These are phyloP conservation scores for Spatulosminthurus flaviceps DNA, from an alignment of 2,888 invertebrate genomes.

Conservation along the genomic window DNA sequence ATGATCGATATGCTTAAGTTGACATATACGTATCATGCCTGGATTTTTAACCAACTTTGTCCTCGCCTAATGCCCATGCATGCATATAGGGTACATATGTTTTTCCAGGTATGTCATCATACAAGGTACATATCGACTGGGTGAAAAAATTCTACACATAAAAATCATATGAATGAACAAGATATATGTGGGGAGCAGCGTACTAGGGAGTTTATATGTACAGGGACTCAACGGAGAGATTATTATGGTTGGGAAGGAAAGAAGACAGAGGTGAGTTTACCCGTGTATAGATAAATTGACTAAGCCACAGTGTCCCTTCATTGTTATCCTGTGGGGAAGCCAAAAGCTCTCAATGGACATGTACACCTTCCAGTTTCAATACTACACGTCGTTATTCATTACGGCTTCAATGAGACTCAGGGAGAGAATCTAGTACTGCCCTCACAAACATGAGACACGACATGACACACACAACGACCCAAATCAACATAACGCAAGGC, in stretches of 20 bases:
- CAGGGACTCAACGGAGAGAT: neutral
- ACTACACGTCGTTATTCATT: conserved; percentile 46
- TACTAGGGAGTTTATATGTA: too few relatives aligned
- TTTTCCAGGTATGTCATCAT: too few relatives aligned
- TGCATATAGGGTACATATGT: too few relatives aligned
- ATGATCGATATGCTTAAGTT: neutral
- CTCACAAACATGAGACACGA: conserved; percentile 47
- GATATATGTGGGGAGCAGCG: too few relatives aligned
- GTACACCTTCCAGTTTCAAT: conserved; percentile 35
- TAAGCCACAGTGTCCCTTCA: conserved; percentile 27
- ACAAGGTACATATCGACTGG: too few relatives aligned
- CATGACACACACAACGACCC: conserved; percentile 45
- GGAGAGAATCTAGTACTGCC: conserved; percentile 42
- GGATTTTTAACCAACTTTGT: too few relatives aligned
- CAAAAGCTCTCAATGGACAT: conserved; percentile 29
- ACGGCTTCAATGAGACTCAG: conserved; percentile 40
- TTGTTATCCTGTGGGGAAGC: conserved; percentile 41
- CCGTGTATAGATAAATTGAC: conserved; percentile 28
- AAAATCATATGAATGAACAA: too few relatives aligned
- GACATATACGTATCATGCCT: too few relatives aligned
- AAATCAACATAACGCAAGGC: conserved; percentile 29
- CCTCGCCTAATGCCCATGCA: too few relatives aligned
- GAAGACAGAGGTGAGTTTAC: conserved; percentile 38
- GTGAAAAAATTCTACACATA: too few relatives aligned
- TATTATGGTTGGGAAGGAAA: conserved; percentile 18